Base-by-base conservation (phyloP, 1,140 invertebrate genomes). In the Drosophila lacteicornis region DNA sequence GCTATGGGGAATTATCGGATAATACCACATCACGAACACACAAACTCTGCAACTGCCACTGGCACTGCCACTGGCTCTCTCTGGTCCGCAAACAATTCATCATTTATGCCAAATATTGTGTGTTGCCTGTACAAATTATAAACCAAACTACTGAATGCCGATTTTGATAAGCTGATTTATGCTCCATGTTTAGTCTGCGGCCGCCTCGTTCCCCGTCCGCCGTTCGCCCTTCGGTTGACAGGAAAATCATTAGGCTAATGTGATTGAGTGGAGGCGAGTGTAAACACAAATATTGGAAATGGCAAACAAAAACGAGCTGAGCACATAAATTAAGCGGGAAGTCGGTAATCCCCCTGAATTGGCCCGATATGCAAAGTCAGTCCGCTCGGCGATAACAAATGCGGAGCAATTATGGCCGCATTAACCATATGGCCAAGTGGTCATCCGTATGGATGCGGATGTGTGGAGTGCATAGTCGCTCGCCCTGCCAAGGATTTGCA, bases 211-310 rank as follows among this genome's bases (percentile, higher is more conserved):
- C 17, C 3, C 40, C 17, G 25, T 27, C 53, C 53, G 3, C 42
- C 38, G 22, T 13, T 3, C 36, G 6, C 33, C 53, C 53, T 56
- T 45, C 43, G 57, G 50, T 71, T 82, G 73, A 78, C 82, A 87
- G 59, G 68, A 51, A 83, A 86, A 86, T 88, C 81, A 87, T 87
- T 67, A 87, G 71, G 84, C 84, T 88, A 88, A 87, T 88, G 76
- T 79, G 70, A 74, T 74, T 73, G 70, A 50, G 56, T 57, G 70
- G 53, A n/a, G 27, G 27, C 67, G 69, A 85, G 57, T 65, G 67
- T 58, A 74, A 71, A 87, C 82, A 82, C 77, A 75, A 77, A 78
- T 61, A 78, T 78, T 59, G 75, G 63, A 61, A 78, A 55, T 69
- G 75, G 60, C 60, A 86, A 86, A 86, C 60, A 87, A 73, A 58